Evolutionary conservation across 2,888 invertebrate species (phyloP), one percentile per base, ranked within the genome.

Genomic region (Ditula angustiorana): DNA sequence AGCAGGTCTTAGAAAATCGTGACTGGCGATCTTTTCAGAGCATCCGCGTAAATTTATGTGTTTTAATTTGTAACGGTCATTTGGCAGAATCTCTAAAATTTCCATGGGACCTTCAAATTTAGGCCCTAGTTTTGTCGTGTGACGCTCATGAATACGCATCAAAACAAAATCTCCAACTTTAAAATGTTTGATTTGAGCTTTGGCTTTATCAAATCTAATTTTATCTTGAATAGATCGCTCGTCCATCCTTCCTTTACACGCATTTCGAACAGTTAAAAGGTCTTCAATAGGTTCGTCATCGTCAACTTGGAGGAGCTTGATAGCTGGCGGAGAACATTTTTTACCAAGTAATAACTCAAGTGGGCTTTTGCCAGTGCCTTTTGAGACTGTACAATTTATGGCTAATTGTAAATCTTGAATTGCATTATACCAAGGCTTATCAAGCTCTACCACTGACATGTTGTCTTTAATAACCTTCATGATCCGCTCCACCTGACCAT

Each of bases 111-210:
- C 67, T 28, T 66, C 35, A 35, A 35, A 13, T 35, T 35, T 35
- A n/a, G 30, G 33, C 10, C 53, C 47, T 28, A 64, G 26, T 53
- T 58, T 66, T 1, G 66, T 66, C 5, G 52, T 52, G 3, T 52
- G 52, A 10, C 52, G 8, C 7, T 52, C 33, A 21, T 52, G 61
- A 49, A 24, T 53, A 11, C 65, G 67, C 62, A 68, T 60, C 21
- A 67, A 46, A 52, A 69, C 69, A 61, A 69, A 64, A 58, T 71
- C 71, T 13, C 68, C 68, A 11, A 68, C 53, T 35, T 61, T 16
- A 35, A 61, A 67, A 24, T 30, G 63, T 24, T 57, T 65, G 10
- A 69, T 59, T 52, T 56, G 41, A 5, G 57, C 57, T 61, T 66
- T 66, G 8, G 16, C 52, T 46, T 35, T 58, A 61, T 68, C 64